Base-by-base conservation (phyloP, 2,797 vertebrate genomes). In the Astyanax mexicanus region DNA sequence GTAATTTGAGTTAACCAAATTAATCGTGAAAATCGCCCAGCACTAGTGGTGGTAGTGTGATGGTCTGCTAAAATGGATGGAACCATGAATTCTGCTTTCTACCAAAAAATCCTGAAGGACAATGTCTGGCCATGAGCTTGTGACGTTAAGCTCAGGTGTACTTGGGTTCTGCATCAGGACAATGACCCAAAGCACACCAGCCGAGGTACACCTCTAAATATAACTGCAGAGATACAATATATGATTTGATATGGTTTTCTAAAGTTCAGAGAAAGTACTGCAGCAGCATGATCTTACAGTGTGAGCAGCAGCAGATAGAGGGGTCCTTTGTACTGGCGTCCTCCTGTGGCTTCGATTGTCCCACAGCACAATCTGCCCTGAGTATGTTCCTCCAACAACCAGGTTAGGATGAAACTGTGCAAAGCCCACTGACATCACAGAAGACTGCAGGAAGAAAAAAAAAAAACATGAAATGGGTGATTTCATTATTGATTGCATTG, bases 381-480 rank as follows among this genome's bases (percentile, higher is more conserved):
- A 95, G 81, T 96, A 95, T 0, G 94, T 95, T 62, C 95, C 95
- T 69, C 94, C 94, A 1, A 96, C 93, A 0, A 95, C 91, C 75
- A 96, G 85, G 79, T 96, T 96, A 32, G 95, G 95, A 84, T 96
- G 94, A 86, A 96, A 96, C 71, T 94, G 94, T 21, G 95, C 95
- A 75, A 96, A 95, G 77, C 94, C 94, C 67, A 95, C 94, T 0
- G 95, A 95, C 94, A 96, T 94, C 87, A 95, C 95, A 0, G 95
- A 95, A 0, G 95, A 96, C 95, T 96, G 89, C 11, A 58, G 52
- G n/a, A 42, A 21, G 47, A 80, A 47, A 51, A 40, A 42, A n/a
- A n/a, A n/a, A 51, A 57, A 40, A 51, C 17, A 3, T 4, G 37
- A 54, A 37, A 67, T 25, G 65, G 37, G 67, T 25, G 65, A 19